These are phyloP conservation scores for Drosophila tanythrix DNA, from an alignment of 2,888 invertebrate genomes.

Conservation along the genomic window DNA sequence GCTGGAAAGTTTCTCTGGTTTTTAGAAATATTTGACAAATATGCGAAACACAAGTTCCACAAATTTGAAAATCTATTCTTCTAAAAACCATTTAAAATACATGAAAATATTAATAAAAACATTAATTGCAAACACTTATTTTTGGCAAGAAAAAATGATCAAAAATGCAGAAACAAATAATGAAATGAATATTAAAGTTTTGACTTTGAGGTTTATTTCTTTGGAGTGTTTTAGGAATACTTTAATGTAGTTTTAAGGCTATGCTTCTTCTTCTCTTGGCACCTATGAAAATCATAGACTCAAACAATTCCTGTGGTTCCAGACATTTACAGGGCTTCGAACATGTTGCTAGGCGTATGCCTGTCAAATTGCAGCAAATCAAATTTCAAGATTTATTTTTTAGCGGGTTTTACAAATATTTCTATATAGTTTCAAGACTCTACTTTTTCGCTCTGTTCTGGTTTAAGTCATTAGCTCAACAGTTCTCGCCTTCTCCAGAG, in stretches of 20 bases:
- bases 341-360: neutral
- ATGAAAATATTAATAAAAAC: too few species aligned
- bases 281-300: neutral
- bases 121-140: neutral
- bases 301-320: neutral
- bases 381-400: neutral
- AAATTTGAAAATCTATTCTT: neutral
- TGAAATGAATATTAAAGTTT: neutral
- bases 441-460: rapidly evolving
- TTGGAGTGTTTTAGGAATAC: neutral
- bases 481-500: neutral
- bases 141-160: neutral
- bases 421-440: neutral
- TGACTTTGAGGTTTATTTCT: neutral
- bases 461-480: neutral
- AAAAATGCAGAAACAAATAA: neutral
- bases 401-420: neutral
- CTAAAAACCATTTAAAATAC: neutral
- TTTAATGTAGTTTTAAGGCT: neutral
- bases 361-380: too few species aligned
- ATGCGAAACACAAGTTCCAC: neutral
- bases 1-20: neutral
- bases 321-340: neutral
- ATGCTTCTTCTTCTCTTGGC: neutral
- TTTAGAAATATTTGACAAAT: neutral